A percentile compares a stretch with the other conserved stretches of the same genome.
phyloP scores from a whole-genome alignment of 2,797 vertebrate species.

The Coilia nasus region DNA sequence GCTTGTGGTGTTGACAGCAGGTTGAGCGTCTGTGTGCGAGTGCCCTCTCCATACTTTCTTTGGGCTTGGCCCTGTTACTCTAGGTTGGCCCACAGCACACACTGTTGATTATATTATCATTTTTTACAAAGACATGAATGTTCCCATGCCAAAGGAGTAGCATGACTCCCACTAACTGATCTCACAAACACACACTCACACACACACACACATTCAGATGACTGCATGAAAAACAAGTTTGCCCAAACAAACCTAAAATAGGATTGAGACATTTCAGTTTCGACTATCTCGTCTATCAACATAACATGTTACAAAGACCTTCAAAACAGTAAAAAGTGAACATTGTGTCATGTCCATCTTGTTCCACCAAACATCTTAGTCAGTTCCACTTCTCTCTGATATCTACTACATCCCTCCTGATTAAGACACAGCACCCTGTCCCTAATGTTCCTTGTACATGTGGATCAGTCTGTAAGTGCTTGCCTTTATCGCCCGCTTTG shows the following conservation, averaged over 20 bases:
- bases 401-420: not conserved
- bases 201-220: not conserved
- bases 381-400: not conserved
- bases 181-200: not conserved
- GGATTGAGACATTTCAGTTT: not conserved
- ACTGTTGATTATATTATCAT: conserved; percentile 45
- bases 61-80: not conserved
- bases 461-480: not conserved
- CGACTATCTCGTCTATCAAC: not conserved
- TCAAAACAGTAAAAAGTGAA: not conserved
- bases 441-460: not conserved
- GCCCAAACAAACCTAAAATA: not conserved
- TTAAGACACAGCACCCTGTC: not conserved
- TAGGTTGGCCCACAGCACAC: not conserved
- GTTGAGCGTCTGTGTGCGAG: not conserved
- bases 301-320: not conserved
- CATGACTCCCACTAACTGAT: conserved; percentile 35
- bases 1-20: not conserved
- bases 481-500: not conserved
- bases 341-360: not conserved
- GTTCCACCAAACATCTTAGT: not conserved
- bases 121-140: conserved; percentile 46
- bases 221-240: conserved; percentile 9
- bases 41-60: not conserved
- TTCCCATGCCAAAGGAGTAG: conserved; percentile 38